A percentile compares a stretch with the other conserved stretches of the same genome.
phyloP scores from a whole-genome alignment of 2,113 vertebrate genomes.

The Eolophus roseicapilla region DNA sequence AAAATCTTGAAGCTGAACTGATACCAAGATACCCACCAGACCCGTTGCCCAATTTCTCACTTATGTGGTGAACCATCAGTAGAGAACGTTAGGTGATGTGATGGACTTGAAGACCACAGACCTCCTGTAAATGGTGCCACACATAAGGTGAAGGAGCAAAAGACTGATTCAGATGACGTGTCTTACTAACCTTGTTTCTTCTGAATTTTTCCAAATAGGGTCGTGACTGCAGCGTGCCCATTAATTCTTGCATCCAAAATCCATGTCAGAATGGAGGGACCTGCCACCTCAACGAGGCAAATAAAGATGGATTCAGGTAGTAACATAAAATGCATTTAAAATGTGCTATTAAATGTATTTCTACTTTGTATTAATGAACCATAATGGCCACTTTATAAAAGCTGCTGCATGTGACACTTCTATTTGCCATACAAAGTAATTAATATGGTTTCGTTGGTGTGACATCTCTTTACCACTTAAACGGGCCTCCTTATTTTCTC shows the following conservation, averaged over 20 bases:
- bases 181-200: slow-evolving; percentile 15
- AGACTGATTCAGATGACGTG: not conserved
- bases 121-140: not conserved
- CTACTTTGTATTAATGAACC: slow-evolving; percentile 1
- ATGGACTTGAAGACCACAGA: not conserved
- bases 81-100: not conserved
- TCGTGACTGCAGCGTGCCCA: slow-evolving; percentile 86
- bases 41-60: not conserved
- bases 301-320: slow-evolving; percentile 92
- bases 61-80: not conserved
- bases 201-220: slow-evolving; percentile 76
- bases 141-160: not conserved
- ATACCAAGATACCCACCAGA: not conserved
- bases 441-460: not conserved
- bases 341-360: not conserved
- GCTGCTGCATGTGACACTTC: not conserved
- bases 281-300: slow-evolving; percentile 85
- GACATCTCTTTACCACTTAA: not conserved
- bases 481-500: slow-evolving; percentile 13
- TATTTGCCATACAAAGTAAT: not conserved
- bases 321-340: not conserved
- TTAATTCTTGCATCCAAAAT: slow-evolving; percentile 91
- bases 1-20: not conserved
- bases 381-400: not conserved
- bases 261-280: slow-evolving; percentile 91